phyloP scores from a whole-genome alignment of 1,140 invertebrate genomes.

The Chymomyza costata region DNA sequence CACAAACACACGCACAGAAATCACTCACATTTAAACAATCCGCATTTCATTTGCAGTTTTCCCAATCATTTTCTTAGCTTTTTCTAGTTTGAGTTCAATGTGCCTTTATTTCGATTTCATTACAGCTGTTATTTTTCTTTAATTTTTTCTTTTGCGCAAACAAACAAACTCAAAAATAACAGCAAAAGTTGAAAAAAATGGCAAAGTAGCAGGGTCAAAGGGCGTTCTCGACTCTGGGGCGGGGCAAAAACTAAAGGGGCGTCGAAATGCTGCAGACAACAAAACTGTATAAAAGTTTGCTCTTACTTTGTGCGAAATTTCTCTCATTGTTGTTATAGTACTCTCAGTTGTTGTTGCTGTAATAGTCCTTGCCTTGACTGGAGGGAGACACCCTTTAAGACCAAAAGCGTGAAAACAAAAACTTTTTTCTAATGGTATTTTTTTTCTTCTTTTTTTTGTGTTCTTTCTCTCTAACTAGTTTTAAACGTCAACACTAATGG shows the following conservation, averaged over 20 bases:
- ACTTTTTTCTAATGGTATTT: too few relatives aligned
- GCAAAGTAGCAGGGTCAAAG: slow-evolving; percentile 12
- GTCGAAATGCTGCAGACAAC: slow-evolving; percentile 44
- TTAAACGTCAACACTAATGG: slow-evolving; percentile 62
- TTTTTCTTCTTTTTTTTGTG: slow-evolving; percentile 14
- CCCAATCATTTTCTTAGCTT: background rate
- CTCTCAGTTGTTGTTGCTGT: slow-evolving; percentile 11
- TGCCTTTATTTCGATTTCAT: slow-evolving; percentile 56
- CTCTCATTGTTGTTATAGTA: slow-evolving; percentile 7
- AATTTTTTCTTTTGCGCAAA: slow-evolving; percentile 60
- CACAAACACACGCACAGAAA: too few relatives aligned
- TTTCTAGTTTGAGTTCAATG: slow-evolving; percentile 31
- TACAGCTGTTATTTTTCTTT: slow-evolving; percentile 59
- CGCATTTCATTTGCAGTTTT: too few relatives aligned
- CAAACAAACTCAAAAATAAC: slow-evolving; percentile 41
- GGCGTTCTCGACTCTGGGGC: background rate
- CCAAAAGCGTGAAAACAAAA: slow-evolving; percentile 67
- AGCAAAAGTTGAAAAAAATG: slow-evolving; percentile 47
- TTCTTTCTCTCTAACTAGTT: slow-evolving; percentile 19
- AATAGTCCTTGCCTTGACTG: slow-evolving; percentile 33
- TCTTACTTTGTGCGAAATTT: slow-evolving; percentile 23
- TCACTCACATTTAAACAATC: too few relatives aligned
- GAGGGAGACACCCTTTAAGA: slow-evolving; percentile 72
- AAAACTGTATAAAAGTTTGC: slow-evolving; percentile 64
- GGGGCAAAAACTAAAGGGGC: slow-evolving; percentile 10